These are phyloP conservation scores for Eulemur mongoz DNA, from an alignment of 2,797 vertebrate genomes.

Conservation along the genomic window DNA sequence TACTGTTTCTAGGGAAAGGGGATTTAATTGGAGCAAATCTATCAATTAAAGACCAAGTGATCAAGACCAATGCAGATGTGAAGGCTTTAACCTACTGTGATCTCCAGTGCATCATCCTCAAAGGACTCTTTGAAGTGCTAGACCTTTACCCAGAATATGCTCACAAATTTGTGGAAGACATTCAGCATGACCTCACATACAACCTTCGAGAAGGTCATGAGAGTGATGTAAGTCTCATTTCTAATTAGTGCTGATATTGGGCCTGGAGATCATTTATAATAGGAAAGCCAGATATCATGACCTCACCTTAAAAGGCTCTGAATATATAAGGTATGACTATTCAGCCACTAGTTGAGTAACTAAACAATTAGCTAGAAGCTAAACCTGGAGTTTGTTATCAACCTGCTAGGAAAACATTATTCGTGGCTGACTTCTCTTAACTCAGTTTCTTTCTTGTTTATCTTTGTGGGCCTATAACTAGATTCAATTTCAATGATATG, in stretches of 20 bases:
- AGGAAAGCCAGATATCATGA: background rate
- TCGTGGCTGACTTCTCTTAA: background rate
- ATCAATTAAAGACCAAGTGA: constrained; percentile 94
- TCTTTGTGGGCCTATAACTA: constrained; percentile 28
- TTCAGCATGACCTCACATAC: constrained; percentile 98
- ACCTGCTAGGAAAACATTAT: background rate
- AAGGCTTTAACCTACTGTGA: constrained; percentile 99
- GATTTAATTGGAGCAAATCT: constrained; percentile 98
- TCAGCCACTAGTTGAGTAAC: constrained; percentile 1
- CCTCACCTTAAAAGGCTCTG: background rate
- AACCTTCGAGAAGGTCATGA: constrained; percentile 97
- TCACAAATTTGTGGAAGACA: constrained; percentile 95
- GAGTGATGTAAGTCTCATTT: constrained; percentile 91
- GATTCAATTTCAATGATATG: background rate
- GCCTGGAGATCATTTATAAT: background rate
- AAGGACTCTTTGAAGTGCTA: constrained; percentile 96
- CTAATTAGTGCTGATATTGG: background rate
- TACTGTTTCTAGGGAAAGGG: constrained; percentile 91
- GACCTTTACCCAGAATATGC: constrained; percentile 98
- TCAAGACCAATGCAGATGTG: constrained; percentile 98
- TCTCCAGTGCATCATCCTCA: constrained; percentile 97
- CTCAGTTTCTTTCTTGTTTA: constrained; percentile 10
- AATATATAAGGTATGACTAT: constrained; percentile 49
- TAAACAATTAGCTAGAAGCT: background rate
- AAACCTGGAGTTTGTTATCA: background rate